Evolutionary conservation across 2,113 vertebrate species (phyloP), one percentile per base, ranked within the genome.

Genomic region (Casuarius casuarius): DNA sequence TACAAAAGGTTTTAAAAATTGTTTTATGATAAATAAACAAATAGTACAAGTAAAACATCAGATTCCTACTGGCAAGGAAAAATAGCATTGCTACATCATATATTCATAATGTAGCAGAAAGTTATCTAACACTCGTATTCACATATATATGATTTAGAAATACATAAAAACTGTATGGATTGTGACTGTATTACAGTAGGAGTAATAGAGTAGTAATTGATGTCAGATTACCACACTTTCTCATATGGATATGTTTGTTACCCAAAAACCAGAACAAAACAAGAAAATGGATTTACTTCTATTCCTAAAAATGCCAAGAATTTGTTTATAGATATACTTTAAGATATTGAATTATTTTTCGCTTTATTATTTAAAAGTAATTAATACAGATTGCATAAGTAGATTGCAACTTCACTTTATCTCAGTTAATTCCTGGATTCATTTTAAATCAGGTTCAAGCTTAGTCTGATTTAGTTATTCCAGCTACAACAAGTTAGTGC

Each of bases 341-440:
- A 72, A 77, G 12, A 49, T 33, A 87, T 48, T 44, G 67, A 22
- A 33, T 25, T 29, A 63, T 81, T 48, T 70, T 54, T 29, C 81
- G 4, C 21, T 18, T 51, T 75, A 16, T 28, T 82, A 71, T 75
- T 95, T 71, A 81, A 40, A 54, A 91, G 59, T 89, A 82, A 82
- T 90, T 85, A 95, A 89, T 96, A 79, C 15, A 56, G 42, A 85
- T 52, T 38, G 72, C 82, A 15, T 58, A 52, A 61, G 58, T 95
- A 81, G 38, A 89, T 48, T 70, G 49, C 31, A 91, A 92, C 40
- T 84, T 90, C 26, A 82, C 25, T 93, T 95, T n/a, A 94, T 38
- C 44, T 83, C 70, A 51, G 25, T 88, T 95, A 46, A 74, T 76
- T 68, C 61, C 86, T 85, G 19, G 1, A 0, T 9, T 73, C 8